A percentile compares a stretch with the other conserved stretches of the same genome.
Evolutionary conservation across 2,797 vertebrate species (phyloP).

Genomic region (Paratrypauchen microcephalus): DNA sequence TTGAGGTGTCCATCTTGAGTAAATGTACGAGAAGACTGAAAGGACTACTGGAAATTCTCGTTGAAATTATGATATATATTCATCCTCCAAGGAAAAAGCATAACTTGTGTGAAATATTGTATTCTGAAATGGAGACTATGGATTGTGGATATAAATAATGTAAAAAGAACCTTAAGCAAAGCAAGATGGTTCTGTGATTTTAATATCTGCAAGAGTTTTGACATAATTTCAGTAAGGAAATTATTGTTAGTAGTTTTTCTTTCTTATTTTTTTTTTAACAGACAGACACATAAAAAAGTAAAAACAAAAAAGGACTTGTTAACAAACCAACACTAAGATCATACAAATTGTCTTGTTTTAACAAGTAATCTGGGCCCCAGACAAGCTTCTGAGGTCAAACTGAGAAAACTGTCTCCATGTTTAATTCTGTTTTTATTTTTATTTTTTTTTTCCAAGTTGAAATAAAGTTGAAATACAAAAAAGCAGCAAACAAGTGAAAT

Average conservation of each 20-base stretch:
- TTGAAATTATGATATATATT: slow-evolving; percentile 25
- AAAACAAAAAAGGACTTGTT: background rate
- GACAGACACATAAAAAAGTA: too few species aligned
- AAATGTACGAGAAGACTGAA: slow-evolving; percentile 18
- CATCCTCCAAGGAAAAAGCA: slow-evolving; percentile 17
- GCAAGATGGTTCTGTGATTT: background rate
- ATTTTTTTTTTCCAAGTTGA: background rate
- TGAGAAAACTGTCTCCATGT: background rate
- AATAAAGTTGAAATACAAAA: background rate
- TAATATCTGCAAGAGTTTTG: too few species aligned
- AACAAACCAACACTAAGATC: background rate
- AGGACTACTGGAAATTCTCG: slow-evolving; percentile 1
- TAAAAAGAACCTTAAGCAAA: slow-evolving; percentile 9
- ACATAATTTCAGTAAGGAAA: too few species aligned
- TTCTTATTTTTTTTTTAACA: too few species aligned
- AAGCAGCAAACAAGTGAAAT: background rate
- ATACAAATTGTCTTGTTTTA: background rate
- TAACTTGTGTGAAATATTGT: slow-evolving; percentile 15
- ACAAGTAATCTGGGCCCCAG: background rate
- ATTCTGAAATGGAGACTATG: slow-evolving; percentile 26
- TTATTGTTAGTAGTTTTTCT: too few species aligned
- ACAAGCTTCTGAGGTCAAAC: background rate
- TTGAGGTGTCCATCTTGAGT: slow-evolving; percentile 20
- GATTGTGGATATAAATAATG: slow-evolving; percentile 42
- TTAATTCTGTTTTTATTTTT: background rate